These are phyloP conservation scores for Hemaris fuciformis DNA, from an alignment of 2,888 invertebrate species.

Conservation along the genomic window DNA sequence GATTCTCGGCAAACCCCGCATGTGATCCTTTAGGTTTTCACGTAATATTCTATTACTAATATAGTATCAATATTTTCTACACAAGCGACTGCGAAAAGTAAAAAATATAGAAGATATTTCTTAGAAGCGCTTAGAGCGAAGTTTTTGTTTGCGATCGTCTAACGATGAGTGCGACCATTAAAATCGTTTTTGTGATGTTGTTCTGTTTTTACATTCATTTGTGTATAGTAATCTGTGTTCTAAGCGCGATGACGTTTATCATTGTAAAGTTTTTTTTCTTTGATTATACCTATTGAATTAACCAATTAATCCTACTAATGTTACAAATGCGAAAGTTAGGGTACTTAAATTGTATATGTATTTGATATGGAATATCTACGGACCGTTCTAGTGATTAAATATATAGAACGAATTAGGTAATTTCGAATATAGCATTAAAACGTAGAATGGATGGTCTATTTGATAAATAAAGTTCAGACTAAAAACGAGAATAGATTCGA, in stretches of 20 bases:
- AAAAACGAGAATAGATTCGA: too few relatives aligned
- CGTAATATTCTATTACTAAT: background rate
- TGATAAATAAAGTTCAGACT: too few relatives aligned
- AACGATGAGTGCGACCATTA: conserved; percentile 2
- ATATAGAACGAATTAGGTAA: too few relatives aligned
- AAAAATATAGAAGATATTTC: background rate
- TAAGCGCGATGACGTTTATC: background rate
- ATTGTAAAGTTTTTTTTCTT: background rate
- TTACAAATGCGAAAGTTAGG: too few relatives aligned
- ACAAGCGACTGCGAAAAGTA: background rate
- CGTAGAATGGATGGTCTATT: too few relatives aligned
- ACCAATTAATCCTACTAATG: background rate
- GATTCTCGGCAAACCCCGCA: too few relatives aligned
- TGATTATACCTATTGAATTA: too few relatives aligned
- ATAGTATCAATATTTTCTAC: background rate
- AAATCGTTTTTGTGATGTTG: background rate
- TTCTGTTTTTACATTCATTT: background rate
- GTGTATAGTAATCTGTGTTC: background rate
- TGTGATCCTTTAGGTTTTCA: too few relatives aligned
- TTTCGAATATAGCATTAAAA: too few relatives aligned
- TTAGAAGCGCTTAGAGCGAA: background rate
- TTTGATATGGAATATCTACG: too few relatives aligned
- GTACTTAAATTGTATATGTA: too few relatives aligned
- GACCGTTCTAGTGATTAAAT: too few relatives aligned
- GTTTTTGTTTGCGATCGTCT: background rate